phyloP scores from a whole-genome alignment of 2,797 vertebrate genomes.

The Neomorphus geoffroyi region DNA sequence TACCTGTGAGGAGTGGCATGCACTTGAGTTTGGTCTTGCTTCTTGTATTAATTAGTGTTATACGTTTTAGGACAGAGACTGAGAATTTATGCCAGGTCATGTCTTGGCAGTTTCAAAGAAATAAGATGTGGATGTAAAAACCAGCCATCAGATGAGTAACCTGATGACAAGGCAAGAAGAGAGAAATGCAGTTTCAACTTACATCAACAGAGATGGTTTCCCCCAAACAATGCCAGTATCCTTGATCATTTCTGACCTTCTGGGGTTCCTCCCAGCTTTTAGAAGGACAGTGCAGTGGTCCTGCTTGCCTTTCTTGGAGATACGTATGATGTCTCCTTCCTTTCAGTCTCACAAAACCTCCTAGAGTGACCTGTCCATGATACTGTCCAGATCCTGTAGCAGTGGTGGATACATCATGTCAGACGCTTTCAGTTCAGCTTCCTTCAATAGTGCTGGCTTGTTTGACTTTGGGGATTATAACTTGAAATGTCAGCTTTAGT shows the following conservation, averaged over 20 bases:
- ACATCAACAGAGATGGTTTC: not conserved
- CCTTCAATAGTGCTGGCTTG: not conserved
- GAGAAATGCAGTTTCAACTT: not conserved
- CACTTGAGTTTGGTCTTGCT: not conserved
- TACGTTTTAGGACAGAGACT: not conserved
- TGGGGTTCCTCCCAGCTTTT: not conserved
- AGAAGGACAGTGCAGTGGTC: not conserved
- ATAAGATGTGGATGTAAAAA: not conserved
- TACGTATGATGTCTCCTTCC: not conserved
- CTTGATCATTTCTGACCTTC: not conserved
- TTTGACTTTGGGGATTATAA: not conserved
- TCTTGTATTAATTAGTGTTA: not conserved
- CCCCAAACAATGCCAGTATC: not conserved
- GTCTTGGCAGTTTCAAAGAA: not conserved
- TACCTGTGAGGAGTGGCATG: not conserved
- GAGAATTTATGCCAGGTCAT: not conserved
- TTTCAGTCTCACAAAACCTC: not conserved
- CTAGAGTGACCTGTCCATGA: not conserved
- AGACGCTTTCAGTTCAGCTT: not conserved
- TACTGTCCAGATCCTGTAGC: not conserved
- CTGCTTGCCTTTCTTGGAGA: not conserved
- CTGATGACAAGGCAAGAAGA: not conserved
- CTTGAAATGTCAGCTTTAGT: not conserved
- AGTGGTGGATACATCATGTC: fast-evolving
- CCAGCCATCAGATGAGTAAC: not conserved